These are phyloP conservation scores for Notothenia coriiceps DNA, from an alignment of 2,113 vertebrate genomes.

Conservation along the genomic window DNA sequence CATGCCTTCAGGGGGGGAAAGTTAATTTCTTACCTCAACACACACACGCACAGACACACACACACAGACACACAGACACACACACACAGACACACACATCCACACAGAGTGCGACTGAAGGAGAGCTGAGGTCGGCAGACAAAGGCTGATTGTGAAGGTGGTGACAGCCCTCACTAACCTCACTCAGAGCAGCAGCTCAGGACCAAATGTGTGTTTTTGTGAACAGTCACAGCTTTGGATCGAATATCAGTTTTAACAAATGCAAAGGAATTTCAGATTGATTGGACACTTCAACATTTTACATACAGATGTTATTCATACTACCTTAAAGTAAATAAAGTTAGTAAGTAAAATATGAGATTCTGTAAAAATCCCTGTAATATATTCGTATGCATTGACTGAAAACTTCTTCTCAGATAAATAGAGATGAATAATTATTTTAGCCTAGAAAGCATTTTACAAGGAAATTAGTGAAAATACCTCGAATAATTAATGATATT, in stretches of 20 bases:
- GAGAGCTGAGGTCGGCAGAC: constrained; percentile 57
- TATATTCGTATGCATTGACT: too few relatives aligned
- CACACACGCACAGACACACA: constrained; percentile 1
- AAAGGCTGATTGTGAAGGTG: constrained; percentile 73
- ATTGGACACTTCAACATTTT: too few relatives aligned
- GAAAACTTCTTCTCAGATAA: too few relatives aligned
- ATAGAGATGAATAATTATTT: too few relatives aligned
- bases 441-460: too few relatives aligned
- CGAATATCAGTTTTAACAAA: background rate
- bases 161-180: constrained; percentile 46
- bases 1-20: constrained; percentile 47
- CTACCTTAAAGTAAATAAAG: too few relatives aligned
- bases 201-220: background rate
- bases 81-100: constrained; percentile 7
- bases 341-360: too few relatives aligned
- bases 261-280: background rate
- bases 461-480: too few relatives aligned
- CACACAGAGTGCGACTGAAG: constrained; percentile 37
- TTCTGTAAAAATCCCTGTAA: too few relatives aligned
- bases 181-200: constrained; percentile 44
- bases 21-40: constrained; percentile 64
- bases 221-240: constrained; percentile 10
- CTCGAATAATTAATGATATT: too few relatives aligned
- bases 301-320: too few relatives aligned
- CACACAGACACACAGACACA: background rate